Conservation (phyloP, 2,797 vertebrate genomes). For the Okamejei kenojei region DNA sequence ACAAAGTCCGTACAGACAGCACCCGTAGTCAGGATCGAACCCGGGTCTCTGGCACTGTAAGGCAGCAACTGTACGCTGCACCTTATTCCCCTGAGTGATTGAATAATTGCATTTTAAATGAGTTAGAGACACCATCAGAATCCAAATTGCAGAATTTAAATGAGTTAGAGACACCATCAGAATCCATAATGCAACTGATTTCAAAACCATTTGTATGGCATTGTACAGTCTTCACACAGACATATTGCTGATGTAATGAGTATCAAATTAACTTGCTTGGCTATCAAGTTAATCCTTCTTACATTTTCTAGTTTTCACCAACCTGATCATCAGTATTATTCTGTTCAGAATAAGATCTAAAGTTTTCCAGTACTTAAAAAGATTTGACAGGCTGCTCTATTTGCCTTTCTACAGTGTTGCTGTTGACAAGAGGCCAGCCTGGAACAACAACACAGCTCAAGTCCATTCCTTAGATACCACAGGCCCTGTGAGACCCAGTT, state of each 20-base stretch:
- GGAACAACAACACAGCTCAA: slow-evolving; percentile 32
- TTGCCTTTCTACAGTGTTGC: background rate
- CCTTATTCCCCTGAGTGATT: too few relatives aligned
- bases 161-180: background rate
- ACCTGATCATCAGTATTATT: background rate
- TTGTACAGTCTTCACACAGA: background rate
- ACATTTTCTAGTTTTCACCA: background rate
- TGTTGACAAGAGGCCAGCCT: background rate
- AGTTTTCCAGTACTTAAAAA: background rate
- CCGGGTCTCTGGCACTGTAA: too few relatives aligned
- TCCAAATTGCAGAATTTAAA: too few relatives aligned
- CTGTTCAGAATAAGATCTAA: background rate
- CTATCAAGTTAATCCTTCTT: background rate
- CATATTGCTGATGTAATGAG: background rate
- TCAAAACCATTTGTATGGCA: background rate
- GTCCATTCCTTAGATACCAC: background rate
- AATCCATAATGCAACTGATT: background rate
- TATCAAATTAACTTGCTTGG: background rate
- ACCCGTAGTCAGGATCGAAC: too few relatives aligned
- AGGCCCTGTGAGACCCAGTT: background rate
- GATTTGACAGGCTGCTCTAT: background rate
- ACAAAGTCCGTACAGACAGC: too few relatives aligned
- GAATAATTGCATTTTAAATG: background rate
- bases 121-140: background rate
- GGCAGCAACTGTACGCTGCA: too few relatives aligned